Base-by-base conservation (phyloP, 1,140 invertebrate species). In the Drosophila lacteicornis region DNA sequence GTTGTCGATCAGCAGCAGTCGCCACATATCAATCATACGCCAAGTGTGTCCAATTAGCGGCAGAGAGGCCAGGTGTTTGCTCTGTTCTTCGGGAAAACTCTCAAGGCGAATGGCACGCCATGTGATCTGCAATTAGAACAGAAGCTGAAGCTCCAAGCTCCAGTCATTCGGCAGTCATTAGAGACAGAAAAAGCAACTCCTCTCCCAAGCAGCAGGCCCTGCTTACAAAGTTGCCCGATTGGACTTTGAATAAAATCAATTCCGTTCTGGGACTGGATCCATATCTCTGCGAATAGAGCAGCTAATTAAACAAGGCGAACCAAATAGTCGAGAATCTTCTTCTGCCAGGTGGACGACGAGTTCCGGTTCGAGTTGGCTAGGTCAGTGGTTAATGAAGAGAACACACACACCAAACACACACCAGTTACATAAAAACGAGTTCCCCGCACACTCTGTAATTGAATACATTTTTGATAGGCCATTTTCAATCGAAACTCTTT, bases 11-110 rank as follows among this genome's bases (percentile, higher is more conserved):
- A 36, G 67, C 55, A 57, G 67, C 19, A 73, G 67, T 73, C 19
- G 57, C 15, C 51, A 74, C 46, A 74, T 60, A 74, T 74, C 70
- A 78, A 87, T 83, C 83, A 79, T 56, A 69, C 63, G 60, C 57
- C 49, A 68, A 63, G 67, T 61, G 68, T 47, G 62, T 60, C 47
- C 82, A 62, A 85, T 75, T 67, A 76, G 51, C 55, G 68, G 43
- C 47, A 17, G 27, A 43, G 33, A 36, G 38, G 38, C 27, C 65
- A 81, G 78, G 43, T 79, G 75, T 74, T 62, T 61, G 57, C 27
- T 70, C 63, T 40, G 49, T 46, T 70, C 67, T 70, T 70, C 45
- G 45, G 55, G 50, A 61, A 61, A 61, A 38, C 62, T 45, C 11
- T 65, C 49, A 53, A 58, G 74, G 47, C 75, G 13, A 40, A 61